Evolutionary conservation across 37 sponge, comb jelly and placozoan genomes (phyloP), one percentile per base, ranked within the genome.

Genomic region (Beroe ovata): DNA sequence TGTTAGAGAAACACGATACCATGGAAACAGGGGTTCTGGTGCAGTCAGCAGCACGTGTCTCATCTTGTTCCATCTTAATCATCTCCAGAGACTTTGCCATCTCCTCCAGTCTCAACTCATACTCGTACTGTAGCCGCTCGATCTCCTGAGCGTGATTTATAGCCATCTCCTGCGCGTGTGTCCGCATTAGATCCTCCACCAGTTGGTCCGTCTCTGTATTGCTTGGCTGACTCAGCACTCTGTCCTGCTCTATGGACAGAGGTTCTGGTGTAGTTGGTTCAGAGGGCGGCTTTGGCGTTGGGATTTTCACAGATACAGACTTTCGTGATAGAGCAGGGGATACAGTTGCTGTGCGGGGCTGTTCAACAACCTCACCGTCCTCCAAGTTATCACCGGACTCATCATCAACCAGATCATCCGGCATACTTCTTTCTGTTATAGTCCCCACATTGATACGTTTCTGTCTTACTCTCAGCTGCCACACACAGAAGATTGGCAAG

Each of bases 131-230:
- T 8, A 77, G 28, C 84, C 84, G 39, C 25, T 77, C 84, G 28
- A 77, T 77, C 23, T 77, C 84, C 25, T 77, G 84, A 42, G 84
- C 84, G 41, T 77, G 84, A 77, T 23, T 54, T n/a, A 77, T 41
- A 42, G 84, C 84, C 84, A 77, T 77, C 3, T 77, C 84, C 28
- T 77, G 54, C 1, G 84, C 54, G 23, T 77, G 26, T 42, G 84
- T n/a, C 41, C 84, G 39, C 26, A 77, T 35, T 14, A 77, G 20
- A 8, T 42, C 54, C 26, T 77, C 84, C 38, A 77, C 54, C 3
- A 77, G 1, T 54, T 77, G 54, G 41, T 77, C 84, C 16, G 69
- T 66, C 36, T 66, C 69, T 18, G 25, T 66, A 29, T 66, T 66
- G 16, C 32, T 29, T 6, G 33, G 69, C 33, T 29, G 69, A 32